Evolutionary conservation across 1,140 invertebrate genomes (phyloP), one percentile per base, ranked within the genome.

Genomic region (Solenopsis invicta): DNA sequence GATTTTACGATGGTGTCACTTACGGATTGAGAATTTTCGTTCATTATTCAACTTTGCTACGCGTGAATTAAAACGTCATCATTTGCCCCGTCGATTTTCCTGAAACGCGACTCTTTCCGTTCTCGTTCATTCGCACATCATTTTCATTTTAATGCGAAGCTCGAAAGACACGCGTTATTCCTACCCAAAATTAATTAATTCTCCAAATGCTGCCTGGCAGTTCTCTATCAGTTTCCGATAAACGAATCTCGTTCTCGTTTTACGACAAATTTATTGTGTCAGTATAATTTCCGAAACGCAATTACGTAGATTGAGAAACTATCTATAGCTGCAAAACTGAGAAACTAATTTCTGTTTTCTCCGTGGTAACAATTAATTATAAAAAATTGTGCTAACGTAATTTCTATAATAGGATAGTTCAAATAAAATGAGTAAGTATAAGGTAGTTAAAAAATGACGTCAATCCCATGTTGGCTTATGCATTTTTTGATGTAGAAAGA

Each of bases 1-100:
- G n/a, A 84, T 76, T 84, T 61, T 62, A 24, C 10, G 66, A 16
- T 2, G 12, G 9, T 21, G 52, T 84, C 24, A 66, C 9, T 84
- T 84, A 61, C 48, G 45, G 16, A 8, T 5, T 3, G 8, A 45
- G 50, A 75, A 76, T 56, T 75, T 21, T 6, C 18, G 5, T 50
- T 80, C 13, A 13, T 61, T 21, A 37, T 84, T 72, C 59, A 61
- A 18, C 18, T 52, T 61, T 4, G 16, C 18, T 41, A 50, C 9
- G 21, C 18, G 50, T 34, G n/a, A 59, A 59, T 59, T 84, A 24
- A 1, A 56, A n/a, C 10, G 21, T 16, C 9, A 75, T 84, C n/a
- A 1, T 8, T 34, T 21, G 13, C 0, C n/a, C 50, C 4, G 16
- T 69, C 5, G 6, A 64, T 64, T 64, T 29, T 29, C 8, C 24